Evolutionary conservation across 1,140 invertebrate species (phyloP), one percentile per base, ranked within the genome.

Genomic region (Brachionus paranguensis): DNA sequence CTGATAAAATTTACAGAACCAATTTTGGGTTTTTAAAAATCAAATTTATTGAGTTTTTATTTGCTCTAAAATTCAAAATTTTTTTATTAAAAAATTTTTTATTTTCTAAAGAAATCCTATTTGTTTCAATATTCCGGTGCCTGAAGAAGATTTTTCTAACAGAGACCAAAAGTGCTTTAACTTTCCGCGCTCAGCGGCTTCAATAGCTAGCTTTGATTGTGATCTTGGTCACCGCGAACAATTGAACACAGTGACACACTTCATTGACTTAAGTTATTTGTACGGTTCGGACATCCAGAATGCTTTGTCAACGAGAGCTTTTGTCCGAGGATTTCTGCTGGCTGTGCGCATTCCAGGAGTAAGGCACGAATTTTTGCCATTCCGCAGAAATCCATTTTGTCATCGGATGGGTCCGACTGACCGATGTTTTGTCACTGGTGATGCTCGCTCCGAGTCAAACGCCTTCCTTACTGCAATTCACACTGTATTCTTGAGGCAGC

Each of bases 391-490:
- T 33, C 53, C 53, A 45, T 81, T 81, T 27, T 76, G 72, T 50
- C 72, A 50, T 14, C 43, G 72, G n/a, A 27, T 64, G 27, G 64
- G 17, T 3, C 43, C 29, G 0, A 33, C 37, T 43, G 41, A 81
- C 27, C 14, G 41, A 29, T 81, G 78, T 68, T 81, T 81, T 47
- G 64, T 20, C 8, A 81, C 78, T 17, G 96, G 96, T 84, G 96
- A 98, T 87, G 89, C 91, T 37, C 90, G 96, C 84, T 93, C 93
- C 0, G 98, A 98, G 89, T 95, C 97, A 87, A 92, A 93, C 86
- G 92, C 96, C 24, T 96, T 94, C 2, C 90, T 99, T 3, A 91
- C 96, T 20, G 93, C 95, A 12, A 98, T 96, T 78, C 96, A 98
- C 88, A 94, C 95, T 0, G 90, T 96, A 3, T 95, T 86, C 37